A percentile compares a stretch with the other conserved stretches of the same genome.
Evolutionary conservation across 2,113 vertebrate species (phyloP).

Genomic region (Dicentrarchus labrax): DNA sequence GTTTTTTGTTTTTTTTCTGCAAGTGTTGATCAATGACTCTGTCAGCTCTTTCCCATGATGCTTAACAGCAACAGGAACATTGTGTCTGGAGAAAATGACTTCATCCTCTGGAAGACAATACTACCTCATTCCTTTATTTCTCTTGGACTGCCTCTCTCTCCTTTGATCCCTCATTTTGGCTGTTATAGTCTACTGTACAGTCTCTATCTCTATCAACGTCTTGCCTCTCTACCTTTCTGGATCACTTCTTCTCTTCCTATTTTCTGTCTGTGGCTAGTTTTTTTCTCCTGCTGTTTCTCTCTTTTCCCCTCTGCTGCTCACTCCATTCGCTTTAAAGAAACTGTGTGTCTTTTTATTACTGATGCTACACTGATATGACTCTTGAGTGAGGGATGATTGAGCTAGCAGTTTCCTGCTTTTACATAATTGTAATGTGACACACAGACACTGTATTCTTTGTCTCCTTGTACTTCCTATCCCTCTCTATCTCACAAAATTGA

Average conservation of each 20-base stretch:
- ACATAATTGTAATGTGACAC: slow-evolving; percentile 36
- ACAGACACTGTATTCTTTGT: not conserved
- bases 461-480: not conserved
- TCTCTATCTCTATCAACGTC: slow-evolving; percentile 43
- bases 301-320: slow-evolving; percentile 13
- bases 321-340: slow-evolving; percentile 30
- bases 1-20: slow-evolving; percentile 30
- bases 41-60: slow-evolving; percentile 74
- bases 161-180: slow-evolving; percentile 33
- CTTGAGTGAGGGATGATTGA: slow-evolving; percentile 27
- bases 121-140: slow-evolving; percentile 59
- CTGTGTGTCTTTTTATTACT: slow-evolving; percentile 37
- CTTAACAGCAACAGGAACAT: slow-evolving; percentile 71
- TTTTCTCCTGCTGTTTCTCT: slow-evolving; percentile 23
- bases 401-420: slow-evolving; percentile 30
- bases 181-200: slow-evolving; percentile 32
- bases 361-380: slow-evolving; percentile 24
- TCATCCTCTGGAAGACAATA: slow-evolving; percentile 69
- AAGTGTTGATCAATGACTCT: slow-evolving; percentile 76
- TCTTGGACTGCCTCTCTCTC: slow-evolving; percentile 31
- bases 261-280: slow-evolving; percentile 39
- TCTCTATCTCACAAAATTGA: not conserved
- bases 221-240: slow-evolving; percentile 10
- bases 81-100: slow-evolving; percentile 72
- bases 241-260: slow-evolving; percentile 33